These are phyloP conservation scores for Danaus plexippus DNA, from an alignment of 1,140 invertebrate genomes.

Conservation along the genomic window DNA sequence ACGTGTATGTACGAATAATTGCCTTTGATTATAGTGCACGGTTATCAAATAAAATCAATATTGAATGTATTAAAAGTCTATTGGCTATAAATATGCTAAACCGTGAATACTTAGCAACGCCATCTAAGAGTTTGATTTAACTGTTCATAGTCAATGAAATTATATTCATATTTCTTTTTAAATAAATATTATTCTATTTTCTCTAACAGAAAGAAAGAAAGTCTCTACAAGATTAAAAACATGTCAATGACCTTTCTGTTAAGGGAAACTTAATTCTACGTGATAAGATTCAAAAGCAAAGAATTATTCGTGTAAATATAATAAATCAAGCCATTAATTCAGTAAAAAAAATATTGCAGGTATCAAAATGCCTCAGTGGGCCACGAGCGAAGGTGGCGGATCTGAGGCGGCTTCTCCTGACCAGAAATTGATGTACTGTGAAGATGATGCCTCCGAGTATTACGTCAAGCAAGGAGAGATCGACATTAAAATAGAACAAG, in stretches of 20 bases:
- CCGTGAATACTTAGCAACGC: constrained; percentile 19
- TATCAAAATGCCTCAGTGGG: constrained; percentile 54
- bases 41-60: constrained; percentile 27
- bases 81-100: constrained; percentile 17
- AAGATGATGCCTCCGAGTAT: constrained; percentile 46
- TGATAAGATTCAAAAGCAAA: too few species aligned
- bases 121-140: not conserved
- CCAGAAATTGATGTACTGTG: constrained; percentile 46
- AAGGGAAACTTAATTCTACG: too few species aligned
- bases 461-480: constrained; percentile 40
- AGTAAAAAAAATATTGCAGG: constrained; percentile 28
- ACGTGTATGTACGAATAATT: constrained; percentile 13
- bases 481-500: constrained; percentile 49
- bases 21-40: constrained; percentile 21
- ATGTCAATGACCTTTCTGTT: too few species aligned
- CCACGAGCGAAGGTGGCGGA: constrained; percentile 42
- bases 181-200: too few species aligned
- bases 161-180: too few species aligned
- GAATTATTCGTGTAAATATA: too few species aligned
- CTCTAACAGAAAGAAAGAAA: too few species aligned
- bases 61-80: constrained; percentile 19
- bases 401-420: constrained; percentile 49
- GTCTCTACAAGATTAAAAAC: too few species aligned
- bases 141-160: too few species aligned
- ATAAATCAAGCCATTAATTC: constrained; percentile 5